phyloP scores from a whole-genome alignment of 2,113 vertebrate genomes.

The Paramormyrops kingsleyae region DNA sequence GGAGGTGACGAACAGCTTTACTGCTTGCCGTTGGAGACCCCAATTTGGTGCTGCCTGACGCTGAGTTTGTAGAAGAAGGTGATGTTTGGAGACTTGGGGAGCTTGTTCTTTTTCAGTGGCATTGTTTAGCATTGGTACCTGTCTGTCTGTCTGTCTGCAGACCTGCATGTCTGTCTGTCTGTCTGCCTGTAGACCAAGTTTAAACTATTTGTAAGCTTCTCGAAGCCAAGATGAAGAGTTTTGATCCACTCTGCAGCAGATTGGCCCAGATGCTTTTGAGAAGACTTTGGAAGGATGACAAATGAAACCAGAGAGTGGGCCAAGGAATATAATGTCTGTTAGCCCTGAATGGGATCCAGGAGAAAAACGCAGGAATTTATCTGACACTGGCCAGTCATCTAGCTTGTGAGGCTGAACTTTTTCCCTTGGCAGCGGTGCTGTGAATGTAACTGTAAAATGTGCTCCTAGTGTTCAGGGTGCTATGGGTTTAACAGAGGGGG shows the following conservation, averaged over 20 bases:
- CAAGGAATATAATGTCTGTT: constrained; percentile 1
- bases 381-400: constrained; percentile 1
- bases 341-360: constrained; percentile 1
- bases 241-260: background rate
- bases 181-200: background rate
- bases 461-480: background rate
- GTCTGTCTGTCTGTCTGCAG: background rate
- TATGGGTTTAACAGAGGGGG: background rate
- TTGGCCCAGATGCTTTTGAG: background rate
- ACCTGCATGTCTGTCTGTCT: background rate
- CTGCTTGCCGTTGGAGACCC: background rate
- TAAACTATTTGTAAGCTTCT: background rate
- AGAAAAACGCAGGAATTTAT: background rate
- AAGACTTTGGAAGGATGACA: background rate
- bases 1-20: background rate
- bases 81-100: background rate
- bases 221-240: background rate
- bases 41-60: background rate
- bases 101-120: background rate
- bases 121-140: background rate
- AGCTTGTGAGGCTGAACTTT: background rate
- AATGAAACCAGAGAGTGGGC: background rate
- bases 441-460: constrained; percentile 10
- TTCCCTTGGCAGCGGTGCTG: background rate
- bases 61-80: background rate